Percentiles rank a stretch among this genome's conserved stretches.
Conservation (phyloP, 2,113 vertebrate genomes). For the Oreotragus oreotragus region DNA sequence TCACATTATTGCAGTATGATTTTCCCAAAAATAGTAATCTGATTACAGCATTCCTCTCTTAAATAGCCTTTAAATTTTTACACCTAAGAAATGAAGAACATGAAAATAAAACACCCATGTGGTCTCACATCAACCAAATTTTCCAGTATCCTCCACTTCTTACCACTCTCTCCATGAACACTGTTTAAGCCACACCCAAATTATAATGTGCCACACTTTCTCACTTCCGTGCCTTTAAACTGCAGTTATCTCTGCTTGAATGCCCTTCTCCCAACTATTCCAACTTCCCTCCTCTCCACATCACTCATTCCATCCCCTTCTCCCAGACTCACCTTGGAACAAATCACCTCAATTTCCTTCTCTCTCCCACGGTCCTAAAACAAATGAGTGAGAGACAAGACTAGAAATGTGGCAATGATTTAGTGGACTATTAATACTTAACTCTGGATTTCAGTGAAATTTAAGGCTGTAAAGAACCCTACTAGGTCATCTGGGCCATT, state of each 20-base stretch:
- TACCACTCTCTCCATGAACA: rapidly evolving
- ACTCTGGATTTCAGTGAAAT: slow-evolving; percentile 58
- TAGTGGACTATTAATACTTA: slow-evolving; percentile 65
- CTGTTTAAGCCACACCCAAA: neutral
- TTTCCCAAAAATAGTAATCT: neutral
- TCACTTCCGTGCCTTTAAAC: neutral
- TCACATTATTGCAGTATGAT: neutral
- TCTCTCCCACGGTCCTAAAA: slow-evolving; percentile 15
- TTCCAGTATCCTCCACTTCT: too few relatives aligned
- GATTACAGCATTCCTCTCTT: neutral
- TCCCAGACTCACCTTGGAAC: slow-evolving; percentile 8
- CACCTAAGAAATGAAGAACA: neutral
- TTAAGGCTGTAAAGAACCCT: slow-evolving; percentile 46
- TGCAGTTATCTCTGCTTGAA: neutral
- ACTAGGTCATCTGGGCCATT: slow-evolving; percentile 41
- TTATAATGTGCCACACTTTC: neutral
- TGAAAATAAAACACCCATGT: neutral
- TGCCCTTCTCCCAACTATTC: neutral
- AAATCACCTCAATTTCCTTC: neutral
- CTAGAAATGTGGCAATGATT: slow-evolving; percentile 43
- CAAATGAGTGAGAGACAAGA: slow-evolving; percentile 15
- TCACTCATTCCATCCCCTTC: rapidly evolving
- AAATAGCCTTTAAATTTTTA: neutral
- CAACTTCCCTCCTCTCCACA: neutral
- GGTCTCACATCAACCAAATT: neutral